phyloP scores from a whole-genome alignment of 2,888 invertebrate genomes.

The Melitaea athalia region DNA sequence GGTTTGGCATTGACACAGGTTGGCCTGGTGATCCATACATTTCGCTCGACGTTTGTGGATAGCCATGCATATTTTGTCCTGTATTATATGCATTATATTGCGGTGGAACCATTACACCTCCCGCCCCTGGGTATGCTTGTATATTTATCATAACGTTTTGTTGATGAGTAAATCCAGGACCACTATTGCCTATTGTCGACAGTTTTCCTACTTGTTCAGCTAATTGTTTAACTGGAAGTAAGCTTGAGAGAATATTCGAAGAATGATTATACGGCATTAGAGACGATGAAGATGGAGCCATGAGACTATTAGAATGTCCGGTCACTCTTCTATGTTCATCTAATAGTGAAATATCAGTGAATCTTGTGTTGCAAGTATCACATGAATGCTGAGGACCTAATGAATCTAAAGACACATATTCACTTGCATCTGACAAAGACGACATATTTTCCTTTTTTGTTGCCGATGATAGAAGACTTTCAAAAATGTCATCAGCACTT shows the following conservation, averaged over 20 bases:
- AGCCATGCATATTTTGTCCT: conserved; percentile 70
- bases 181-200: conserved; percentile 57
- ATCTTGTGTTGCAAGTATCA: conserved; percentile 83
- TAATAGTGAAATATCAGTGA: conserved; percentile 77
- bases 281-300: conserved; percentile 56
- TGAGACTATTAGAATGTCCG: conserved; percentile 79
- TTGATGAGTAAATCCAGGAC: conserved; percentile 79
- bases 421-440: conserved; percentile 73
- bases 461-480: conserved; percentile 67
- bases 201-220: conserved; percentile 77
- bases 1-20: conserved; percentile 46
- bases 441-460: conserved; percentile 67
- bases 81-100: conserved; percentile 70
- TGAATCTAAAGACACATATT: conserved; percentile 85
- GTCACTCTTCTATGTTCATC: conserved; percentile 80
- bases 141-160: conserved; percentile 86
- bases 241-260: conserved; percentile 64
- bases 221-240: conserved; percentile 73
- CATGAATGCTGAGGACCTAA: conserved; percentile 83
- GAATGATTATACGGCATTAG: conserved; percentile 67
- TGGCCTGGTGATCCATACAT: conserved; percentile 69
- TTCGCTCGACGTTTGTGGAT: conserved; percentile 57
- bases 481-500: conserved; percentile 76
- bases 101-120: conserved; percentile 74
- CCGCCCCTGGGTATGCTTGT: conserved; percentile 83